Evolutionary conservation across 2,113 vertebrate genomes (phyloP), one percentile per base, ranked within the genome.

Genomic region (Oncorhynchus masou): DNA sequence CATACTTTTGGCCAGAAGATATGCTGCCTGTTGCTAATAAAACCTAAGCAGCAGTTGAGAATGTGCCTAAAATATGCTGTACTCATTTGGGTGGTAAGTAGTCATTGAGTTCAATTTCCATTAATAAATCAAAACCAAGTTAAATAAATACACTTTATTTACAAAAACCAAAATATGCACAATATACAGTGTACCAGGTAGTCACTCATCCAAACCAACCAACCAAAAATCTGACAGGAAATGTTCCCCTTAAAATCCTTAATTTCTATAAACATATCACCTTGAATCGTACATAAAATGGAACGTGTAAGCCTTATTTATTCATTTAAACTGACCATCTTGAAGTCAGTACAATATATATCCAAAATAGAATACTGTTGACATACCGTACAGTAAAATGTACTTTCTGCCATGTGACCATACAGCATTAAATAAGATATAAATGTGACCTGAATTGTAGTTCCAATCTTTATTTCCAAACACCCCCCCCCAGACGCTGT

Each of bases 111-210:
- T 12, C 39, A 45, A 70, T 9, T 31, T 4, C 27, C 45, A 69
- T 45, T 5, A 59, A 72, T 31, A 7, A 75, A 75, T 24, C 29
- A 22, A n/a, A 54, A 54, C 16, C 24, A 25, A 39, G 1, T 78
- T 89, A 74, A 87, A 91, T 88, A 89, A 91, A 91, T 91, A 92
- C 90, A 86, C 75, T 91, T 90, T 89, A 87, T 87, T 91, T 91
- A 45, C 66, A 84, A 73, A n/a, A 78, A 78, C 84, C 85, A 70
- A 85, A 79, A 59, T 85, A 80, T 83, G n/a, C 83, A 89, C 85
- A 90, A 64, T 82, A 88, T 86, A 70, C 83, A 86, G 80, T 84
- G n/a, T 31, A 54, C 9, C 3, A 49, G 39, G 20, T 3, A 13
- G 5, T 48, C 20, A 70, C 22, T 49, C 15, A 24, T 22, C 22